Evolutionary conservation across 2,888 invertebrate genomes (phyloP).

Genomic region (Metopia argyrocephala): DNA sequence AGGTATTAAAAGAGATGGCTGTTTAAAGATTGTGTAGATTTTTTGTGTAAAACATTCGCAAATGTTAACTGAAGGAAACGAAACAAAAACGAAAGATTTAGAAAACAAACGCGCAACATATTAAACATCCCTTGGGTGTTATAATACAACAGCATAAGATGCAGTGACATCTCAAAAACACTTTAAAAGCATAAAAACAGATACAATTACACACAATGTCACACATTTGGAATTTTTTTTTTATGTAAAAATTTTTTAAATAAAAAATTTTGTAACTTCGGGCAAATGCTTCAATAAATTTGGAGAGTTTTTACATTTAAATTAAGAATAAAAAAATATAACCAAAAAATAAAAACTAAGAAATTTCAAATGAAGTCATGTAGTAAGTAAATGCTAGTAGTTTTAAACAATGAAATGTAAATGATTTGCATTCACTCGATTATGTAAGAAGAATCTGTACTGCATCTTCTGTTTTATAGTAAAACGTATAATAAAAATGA

Average conservation of each 20-base stretch:
- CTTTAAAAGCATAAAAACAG: background rate
- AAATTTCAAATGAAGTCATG: too few relatives aligned
- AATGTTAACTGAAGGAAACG: conserved; percentile 16
- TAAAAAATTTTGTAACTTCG: background rate
- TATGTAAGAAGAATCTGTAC: too few relatives aligned
- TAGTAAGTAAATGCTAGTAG: too few relatives aligned
- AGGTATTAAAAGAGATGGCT: conserved; percentile 43
- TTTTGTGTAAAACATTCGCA: conserved; percentile 59
- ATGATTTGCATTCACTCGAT: too few relatives aligned
- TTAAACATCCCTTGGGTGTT: conserved; percentile 51
- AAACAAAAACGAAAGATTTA: conserved; percentile 29
- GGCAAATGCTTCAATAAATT: background rate
- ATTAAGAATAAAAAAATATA: background rate
- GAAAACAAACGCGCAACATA: conserved; percentile 24
- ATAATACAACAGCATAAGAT: conserved; percentile 40
- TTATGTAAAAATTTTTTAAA: background rate
- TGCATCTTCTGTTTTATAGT: too few relatives aligned
- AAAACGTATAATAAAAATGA: too few relatives aligned
- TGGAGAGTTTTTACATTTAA: background rate
- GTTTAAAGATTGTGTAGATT: conserved; percentile 57
- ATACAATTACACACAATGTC: background rate
- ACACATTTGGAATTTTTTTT: background rate
- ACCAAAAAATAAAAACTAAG: too few relatives aligned
- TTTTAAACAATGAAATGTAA: too few relatives aligned
- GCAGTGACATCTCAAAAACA: conserved; percentile 52